phyloP scores from a whole-genome alignment of 2,113 vertebrate genomes.

The Toxotes chatareus region DNA sequence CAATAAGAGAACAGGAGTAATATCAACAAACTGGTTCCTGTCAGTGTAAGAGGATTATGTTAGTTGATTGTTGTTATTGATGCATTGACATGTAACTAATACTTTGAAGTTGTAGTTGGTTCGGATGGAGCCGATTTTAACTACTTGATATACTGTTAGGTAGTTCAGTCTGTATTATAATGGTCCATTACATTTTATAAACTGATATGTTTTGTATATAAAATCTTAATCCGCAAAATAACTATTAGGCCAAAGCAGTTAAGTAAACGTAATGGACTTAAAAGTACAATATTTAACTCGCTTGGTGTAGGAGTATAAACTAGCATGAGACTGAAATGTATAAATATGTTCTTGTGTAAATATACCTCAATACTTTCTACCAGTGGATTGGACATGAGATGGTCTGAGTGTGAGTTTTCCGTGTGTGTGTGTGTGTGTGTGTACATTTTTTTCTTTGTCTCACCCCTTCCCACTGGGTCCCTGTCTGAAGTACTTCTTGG shows the following conservation, averaged over 20 bases:
- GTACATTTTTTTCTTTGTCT: slow-evolving; percentile 63
- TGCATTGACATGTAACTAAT: too few species aligned
- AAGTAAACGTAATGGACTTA: background rate
- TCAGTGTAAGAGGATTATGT: background rate
- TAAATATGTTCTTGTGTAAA: background rate
- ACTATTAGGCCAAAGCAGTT: background rate
- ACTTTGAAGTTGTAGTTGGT: background rate
- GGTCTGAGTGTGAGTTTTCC: background rate
- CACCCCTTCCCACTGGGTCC: slow-evolving; percentile 81
- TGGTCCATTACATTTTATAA: background rate
- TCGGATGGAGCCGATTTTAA: background rate
- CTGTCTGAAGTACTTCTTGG: slow-evolving; percentile 91
- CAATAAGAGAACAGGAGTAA: background rate
- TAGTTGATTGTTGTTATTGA: background rate
- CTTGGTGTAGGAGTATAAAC: background rate
- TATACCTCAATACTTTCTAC: background rate
- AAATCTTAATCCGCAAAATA: background rate
- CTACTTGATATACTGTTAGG: background rate
- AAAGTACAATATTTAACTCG: background rate
- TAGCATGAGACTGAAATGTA: background rate
- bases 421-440: slow-evolving; percentile 1
- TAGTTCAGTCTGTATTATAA: background rate
- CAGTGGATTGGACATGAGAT: background rate
- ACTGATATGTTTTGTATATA: background rate
- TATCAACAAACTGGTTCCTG: background rate